Conservation (phyloP, 2,797 vertebrate species). For the Melanotaenia nigrans region DNA sequence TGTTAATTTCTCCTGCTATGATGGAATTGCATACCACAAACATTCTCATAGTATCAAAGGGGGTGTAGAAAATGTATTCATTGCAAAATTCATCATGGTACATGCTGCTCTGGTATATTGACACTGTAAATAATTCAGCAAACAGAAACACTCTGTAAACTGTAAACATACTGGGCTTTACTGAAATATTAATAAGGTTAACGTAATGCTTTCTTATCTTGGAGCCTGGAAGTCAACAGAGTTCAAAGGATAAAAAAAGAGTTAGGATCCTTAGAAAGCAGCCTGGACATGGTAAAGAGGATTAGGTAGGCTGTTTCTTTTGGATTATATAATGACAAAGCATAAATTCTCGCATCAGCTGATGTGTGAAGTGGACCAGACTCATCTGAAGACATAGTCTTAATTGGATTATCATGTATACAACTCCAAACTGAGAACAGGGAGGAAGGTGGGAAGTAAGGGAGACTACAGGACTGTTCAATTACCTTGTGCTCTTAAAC, state of each 20-base stretch:
- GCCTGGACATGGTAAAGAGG: constrained; percentile 56
- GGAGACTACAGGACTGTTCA: not conserved
- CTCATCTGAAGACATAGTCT: not conserved
- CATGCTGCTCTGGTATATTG: constrained; percentile 4
- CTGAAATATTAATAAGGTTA: constrained; percentile 28
- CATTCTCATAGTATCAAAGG: not conserved
- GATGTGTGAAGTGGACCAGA: not conserved
- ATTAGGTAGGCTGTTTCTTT: constrained; percentile 52
- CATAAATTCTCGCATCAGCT: not conserved
- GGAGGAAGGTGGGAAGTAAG: not conserved
- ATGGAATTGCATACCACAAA: not conserved
- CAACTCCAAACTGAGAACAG: not conserved
- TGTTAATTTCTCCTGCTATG: not conserved
- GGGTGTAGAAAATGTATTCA: constrained; percentile 16
- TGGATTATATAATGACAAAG: constrained; percentile 1
- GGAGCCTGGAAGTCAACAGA: not conserved
- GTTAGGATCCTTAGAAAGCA: constrained; percentile 32
- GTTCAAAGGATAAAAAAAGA: constrained; percentile 23
- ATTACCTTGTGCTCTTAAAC: not conserved
- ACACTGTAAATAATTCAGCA: constrained; percentile 33
- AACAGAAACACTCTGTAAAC: constrained; percentile 3
- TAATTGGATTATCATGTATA: not conserved
- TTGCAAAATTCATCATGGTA: not conserved
- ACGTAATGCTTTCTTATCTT: not conserved
- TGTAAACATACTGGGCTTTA: not conserved